These are phyloP conservation scores for Pararge aegeria DNA, from an alignment of 1,140 invertebrate species.

Conservation along the genomic window DNA sequence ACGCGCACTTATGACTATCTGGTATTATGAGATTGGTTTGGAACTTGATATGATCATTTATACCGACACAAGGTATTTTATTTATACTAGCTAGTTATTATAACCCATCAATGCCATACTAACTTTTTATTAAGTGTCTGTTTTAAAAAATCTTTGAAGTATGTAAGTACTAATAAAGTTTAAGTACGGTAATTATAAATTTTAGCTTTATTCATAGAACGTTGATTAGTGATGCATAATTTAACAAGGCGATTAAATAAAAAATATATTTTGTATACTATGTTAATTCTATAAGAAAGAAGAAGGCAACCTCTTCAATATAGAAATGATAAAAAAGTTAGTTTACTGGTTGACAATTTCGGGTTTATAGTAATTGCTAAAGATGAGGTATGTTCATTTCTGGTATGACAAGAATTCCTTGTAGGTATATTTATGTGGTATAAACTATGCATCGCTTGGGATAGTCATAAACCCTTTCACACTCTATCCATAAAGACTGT, in stretches of 20 bases:
- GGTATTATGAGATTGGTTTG: constrained; percentile 33
- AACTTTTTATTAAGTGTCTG: neutral
- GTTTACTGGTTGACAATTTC: no score
- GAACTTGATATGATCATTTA: neutral
- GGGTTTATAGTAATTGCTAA: no score
- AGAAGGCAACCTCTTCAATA: no score
- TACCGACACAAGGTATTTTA: neutral
- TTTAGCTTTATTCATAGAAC: no score
- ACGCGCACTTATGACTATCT: constrained; percentile 49
- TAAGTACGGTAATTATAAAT: neutral
- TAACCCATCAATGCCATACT: neutral
- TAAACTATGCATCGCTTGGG: neutral
- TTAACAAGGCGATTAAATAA: no score
- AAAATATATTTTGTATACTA: no score
- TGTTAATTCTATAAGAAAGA: no score
- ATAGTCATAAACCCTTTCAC: constrained; percentile 4
- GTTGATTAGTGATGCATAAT: no score
- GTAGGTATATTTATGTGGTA: no score
- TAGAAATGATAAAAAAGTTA: no score
- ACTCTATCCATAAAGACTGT: constrained; percentile 23
- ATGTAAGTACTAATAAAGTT: neutral
- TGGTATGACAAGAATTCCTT: no score
- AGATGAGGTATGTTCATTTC: no score
- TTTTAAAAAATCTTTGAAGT: neutral
- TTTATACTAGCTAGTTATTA: neutral